Conservation (phyloP, 2,888 invertebrate species). For the Trichogramma evanescens region DNA sequence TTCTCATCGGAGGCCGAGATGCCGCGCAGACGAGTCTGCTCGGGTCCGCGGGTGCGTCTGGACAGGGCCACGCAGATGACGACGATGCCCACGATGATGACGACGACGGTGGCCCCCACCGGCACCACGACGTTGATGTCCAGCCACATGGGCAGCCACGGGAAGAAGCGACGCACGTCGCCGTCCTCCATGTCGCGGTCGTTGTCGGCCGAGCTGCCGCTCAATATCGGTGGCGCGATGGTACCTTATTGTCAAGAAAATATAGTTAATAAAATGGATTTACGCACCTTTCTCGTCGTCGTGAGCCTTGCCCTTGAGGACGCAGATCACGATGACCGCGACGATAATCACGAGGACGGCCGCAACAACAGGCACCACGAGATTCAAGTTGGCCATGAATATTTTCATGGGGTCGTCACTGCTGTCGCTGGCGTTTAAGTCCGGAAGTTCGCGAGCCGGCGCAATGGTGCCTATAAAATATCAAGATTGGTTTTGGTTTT, state of each 20-base stretch:
- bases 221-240: slow-evolving; percentile 67
- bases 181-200: slow-evolving; percentile 51
- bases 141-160: slow-evolving; percentile 81
- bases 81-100: slow-evolving; percentile 82
- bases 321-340: slow-evolving; percentile 88
- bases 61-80: slow-evolving; percentile 86
- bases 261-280: slow-evolving; percentile 22
- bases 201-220: slow-evolving; percentile 51
- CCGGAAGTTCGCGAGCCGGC: slow-evolving; percentile 77
- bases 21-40: slow-evolving; percentile 72
- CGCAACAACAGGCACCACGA: slow-evolving; percentile 88
- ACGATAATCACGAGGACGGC: slow-evolving; percentile 87
- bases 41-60: slow-evolving; percentile 62
- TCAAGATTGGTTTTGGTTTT: slow-evolving; percentile 20
- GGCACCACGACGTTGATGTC: slow-evolving; percentile 87
- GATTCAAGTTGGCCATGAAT: slow-evolving; percentile 82
- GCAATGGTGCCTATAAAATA: slow-evolving; percentile 90
- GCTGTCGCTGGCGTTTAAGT: slow-evolving; percentile 54
- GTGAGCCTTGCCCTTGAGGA: slow-evolving; percentile 78
- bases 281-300: slow-evolving; percentile 65
- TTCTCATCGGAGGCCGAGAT: slow-evolving; percentile 46
- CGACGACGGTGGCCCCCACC: slow-evolving; percentile 80
- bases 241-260: slow-evolving; percentile 57
- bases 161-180: slow-evolving; percentile 53
- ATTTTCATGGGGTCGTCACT: slow-evolving; percentile 77